Evolutionary conservation across 2,113 vertebrate genomes (phyloP).

Genomic region (Gymnorhina tibicen): DNA sequence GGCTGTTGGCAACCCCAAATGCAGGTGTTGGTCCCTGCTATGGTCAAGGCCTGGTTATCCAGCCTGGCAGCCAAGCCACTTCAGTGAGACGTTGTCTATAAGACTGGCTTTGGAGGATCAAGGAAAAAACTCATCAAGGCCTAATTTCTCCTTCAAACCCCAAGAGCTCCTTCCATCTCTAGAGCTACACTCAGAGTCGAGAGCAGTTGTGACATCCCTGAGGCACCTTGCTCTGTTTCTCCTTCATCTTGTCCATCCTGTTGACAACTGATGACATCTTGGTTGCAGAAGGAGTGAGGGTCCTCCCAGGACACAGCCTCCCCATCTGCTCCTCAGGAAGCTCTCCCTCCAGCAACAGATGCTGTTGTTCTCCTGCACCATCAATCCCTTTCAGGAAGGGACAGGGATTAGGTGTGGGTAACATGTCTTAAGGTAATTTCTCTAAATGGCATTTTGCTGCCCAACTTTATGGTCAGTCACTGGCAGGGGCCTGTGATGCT

Average conservation of each 20-base stretch:
- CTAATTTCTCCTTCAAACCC: background rate
- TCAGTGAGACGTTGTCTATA: background rate
- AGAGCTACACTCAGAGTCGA: accelerated
- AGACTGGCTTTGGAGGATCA: background rate
- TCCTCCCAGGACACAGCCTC: accelerated
- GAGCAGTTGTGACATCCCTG: background rate
- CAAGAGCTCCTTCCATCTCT: background rate
- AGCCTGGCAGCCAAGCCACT: background rate
- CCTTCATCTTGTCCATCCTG: background rate
- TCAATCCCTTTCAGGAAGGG: background rate
- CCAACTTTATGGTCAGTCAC: accelerated
- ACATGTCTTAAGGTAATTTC: background rate
- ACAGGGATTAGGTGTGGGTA: background rate
- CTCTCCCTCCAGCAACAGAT: slow-evolving; percentile 8
- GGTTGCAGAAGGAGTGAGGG: background rate
- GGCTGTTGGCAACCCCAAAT: accelerated
- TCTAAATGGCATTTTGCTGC: background rate
- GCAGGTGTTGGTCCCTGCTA: background rate
- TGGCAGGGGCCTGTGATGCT: accelerated
- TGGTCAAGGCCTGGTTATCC: too few relatives aligned
- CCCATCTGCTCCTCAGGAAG: background rate
- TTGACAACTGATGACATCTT: background rate
- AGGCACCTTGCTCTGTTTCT: background rate
- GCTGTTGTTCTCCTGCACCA: background rate
- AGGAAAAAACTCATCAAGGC: background rate